Evolutionary conservation across 2,113 vertebrate genomes (phyloP).

Genomic region (Pelecanoides urinatrix): DNA sequence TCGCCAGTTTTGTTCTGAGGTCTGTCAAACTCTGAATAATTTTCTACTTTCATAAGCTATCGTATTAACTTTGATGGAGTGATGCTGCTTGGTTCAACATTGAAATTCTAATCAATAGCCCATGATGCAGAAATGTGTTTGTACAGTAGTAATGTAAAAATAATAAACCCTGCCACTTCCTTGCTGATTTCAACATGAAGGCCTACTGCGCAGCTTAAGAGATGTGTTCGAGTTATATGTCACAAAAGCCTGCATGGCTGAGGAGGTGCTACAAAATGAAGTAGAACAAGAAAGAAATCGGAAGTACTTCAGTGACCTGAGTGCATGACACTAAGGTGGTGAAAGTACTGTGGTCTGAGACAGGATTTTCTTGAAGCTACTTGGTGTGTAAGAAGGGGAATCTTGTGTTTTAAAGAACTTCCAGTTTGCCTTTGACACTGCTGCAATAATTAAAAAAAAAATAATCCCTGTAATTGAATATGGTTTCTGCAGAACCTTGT

Average conservation of each 20-base stretch:
- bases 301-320: background rate
- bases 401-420: background rate
- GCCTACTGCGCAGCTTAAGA: background rate
- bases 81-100: background rate
- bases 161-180: background rate
- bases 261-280: background rate
- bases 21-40: background rate
- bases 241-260: background rate
- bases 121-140: background rate
- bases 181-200: background rate
- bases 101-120: background rate
- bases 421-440: background rate
- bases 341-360: background rate
- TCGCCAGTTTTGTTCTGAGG: background rate
- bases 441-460: background rate
- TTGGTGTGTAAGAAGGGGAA: background rate
- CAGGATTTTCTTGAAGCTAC: background rate
- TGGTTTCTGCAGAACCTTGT: background rate
- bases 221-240: background rate
- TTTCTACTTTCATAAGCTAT: background rate
- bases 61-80: background rate
- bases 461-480: background rate
- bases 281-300: background rate
- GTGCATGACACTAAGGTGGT: background rate
- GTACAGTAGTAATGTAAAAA: background rate